These are phyloP conservation scores for Hyposmocoma kahamanoa DNA, from an alignment of 1,140 invertebrate species.

Conservation along the genomic window DNA sequence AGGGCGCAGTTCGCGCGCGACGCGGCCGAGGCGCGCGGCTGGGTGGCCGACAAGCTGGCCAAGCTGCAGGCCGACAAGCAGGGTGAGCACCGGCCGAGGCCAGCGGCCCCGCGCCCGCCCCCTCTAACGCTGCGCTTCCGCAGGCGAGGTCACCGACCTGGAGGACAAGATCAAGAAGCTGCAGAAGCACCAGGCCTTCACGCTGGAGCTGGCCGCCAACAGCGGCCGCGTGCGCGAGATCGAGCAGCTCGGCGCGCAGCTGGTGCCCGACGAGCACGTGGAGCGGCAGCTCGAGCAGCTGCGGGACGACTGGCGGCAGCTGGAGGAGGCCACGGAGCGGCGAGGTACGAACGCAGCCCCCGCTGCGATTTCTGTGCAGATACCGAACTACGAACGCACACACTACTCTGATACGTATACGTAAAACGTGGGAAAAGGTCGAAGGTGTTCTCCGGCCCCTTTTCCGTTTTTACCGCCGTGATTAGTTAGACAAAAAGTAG, in stretches of 20 bases:
- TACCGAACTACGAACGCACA: too few species aligned
- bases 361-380: too few species aligned
- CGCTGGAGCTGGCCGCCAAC: conserved; percentile 95
- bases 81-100: conserved; percentile 24
- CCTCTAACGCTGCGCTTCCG: too few species aligned
- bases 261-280: conserved; percentile 85
- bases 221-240: conserved; percentile 90
- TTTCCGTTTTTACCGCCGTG: too few species aligned
- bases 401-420: too few species aligned
- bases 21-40: conserved; percentile 89
- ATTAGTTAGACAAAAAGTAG: too few species aligned
- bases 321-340: conserved; percentile 86
- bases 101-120: too few species aligned
- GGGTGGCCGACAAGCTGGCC: conserved; percentile 96
- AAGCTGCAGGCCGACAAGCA: conserved; percentile 85
- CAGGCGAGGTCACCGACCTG: conserved; percentile 82
- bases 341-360: conserved; percentile 49
- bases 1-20: conserved; percentile 94
- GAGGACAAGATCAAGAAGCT: conserved; percentile 95
- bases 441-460: too few species aligned
- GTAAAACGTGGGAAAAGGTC: too few species aligned
- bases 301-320: conserved; percentile 84
- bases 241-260: conserved; percentile 79
- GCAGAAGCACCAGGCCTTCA: conserved; percentile 98
- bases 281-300: conserved; percentile 82